Conservation (phyloP, 1,140 invertebrate genomes). For the Drosophila sp. region DNA sequence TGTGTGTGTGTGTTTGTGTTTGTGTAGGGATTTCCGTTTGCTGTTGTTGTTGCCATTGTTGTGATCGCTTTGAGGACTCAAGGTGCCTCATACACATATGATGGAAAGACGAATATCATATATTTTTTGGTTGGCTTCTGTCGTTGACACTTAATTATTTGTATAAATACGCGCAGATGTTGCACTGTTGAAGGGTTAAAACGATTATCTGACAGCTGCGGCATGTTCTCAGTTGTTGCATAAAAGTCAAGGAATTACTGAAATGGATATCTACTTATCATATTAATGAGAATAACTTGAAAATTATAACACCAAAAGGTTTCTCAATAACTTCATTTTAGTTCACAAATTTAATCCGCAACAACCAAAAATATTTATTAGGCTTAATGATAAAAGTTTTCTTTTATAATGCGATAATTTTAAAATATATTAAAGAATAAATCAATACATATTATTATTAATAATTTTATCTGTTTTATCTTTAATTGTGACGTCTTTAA, state of each 20-base stretch:
- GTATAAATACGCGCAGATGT: constrained; percentile 71
- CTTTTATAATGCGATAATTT: too few relatives aligned
- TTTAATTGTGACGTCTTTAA: background rate
- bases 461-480: background rate
- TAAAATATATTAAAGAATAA: too few relatives aligned
- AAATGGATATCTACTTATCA: constrained; percentile 5
- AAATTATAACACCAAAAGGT: background rate
- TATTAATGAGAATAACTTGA: background rate
- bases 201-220: constrained; percentile 32
- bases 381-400: too few relatives aligned
- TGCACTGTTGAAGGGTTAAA: constrained; percentile 61
- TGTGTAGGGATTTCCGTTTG: constrained; percentile 24
- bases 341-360: too few relatives aligned
- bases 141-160: constrained; percentile 80
- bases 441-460: too few relatives aligned
- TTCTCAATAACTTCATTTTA: background rate
- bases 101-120: constrained; percentile 51
- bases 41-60: constrained; percentile 20
- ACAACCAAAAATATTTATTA: too few relatives aligned
- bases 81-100: constrained; percentile 40
- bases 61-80: constrained; percentile 43
- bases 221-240: constrained; percentile 2
- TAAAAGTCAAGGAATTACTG: background rate
- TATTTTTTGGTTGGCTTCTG: constrained; percentile 47
- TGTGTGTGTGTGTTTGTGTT: constrained; percentile 51